Conservation (phyloP, 1,140 invertebrate genomes). For the Bombus impatiens region DNA sequence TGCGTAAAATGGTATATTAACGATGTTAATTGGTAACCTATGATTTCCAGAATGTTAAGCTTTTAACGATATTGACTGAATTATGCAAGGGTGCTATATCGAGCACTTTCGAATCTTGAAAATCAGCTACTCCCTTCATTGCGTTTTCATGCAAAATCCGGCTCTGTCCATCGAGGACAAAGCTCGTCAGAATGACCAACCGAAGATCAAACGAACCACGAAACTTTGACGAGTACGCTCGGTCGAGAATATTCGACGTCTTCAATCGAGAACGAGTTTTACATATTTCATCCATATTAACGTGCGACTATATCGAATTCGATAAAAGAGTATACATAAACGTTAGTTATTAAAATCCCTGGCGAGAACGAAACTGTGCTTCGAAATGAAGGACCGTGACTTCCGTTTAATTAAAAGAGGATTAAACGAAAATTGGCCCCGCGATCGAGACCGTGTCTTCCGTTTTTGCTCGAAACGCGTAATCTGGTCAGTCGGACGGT, state of each 20-base stretch:
- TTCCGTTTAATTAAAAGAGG: conserved; percentile 13
- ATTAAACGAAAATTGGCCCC: neutral
- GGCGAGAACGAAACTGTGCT: neutral
- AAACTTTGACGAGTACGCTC: conserved; percentile 10
- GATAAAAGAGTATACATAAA: neutral
- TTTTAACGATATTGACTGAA: neutral
- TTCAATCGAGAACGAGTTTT: conserved; percentile 30
- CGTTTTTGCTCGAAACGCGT: neutral
- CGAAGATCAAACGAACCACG: conserved; percentile 11
- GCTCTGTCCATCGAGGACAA: neutral
- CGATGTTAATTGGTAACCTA: neutral
- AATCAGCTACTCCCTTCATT: neutral
- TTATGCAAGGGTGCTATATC: neutral
- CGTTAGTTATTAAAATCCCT: conserved; percentile 18
- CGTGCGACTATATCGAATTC: neutral
- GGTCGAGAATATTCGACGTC: neutral
- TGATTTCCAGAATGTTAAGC: neutral
- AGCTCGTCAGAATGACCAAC: neutral
- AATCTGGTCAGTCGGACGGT: neutral
- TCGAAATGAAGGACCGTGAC: neutral
- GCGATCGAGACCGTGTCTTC: neutral
- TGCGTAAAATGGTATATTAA: no score
- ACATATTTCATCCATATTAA: conserved; percentile 38
- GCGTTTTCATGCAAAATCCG: neutral
- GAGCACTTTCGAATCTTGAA: neutral